Conservation (phyloP, 2,113 vertebrate genomes). For the Peromyscus californicus region DNA sequence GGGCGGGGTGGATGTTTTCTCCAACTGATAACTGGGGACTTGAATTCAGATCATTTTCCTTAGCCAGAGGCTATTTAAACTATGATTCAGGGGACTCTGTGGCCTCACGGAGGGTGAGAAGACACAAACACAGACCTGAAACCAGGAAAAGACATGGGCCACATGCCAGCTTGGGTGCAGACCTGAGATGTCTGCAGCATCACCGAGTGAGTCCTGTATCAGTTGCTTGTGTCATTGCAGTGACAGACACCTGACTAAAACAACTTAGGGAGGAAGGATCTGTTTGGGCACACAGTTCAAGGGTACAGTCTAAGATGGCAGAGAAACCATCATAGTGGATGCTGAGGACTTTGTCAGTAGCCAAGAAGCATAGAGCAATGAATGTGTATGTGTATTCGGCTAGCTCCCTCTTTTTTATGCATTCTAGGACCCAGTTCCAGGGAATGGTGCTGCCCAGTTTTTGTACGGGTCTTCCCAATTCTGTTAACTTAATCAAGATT, state of each 20-base stretch:
- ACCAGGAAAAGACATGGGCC: slow-evolving; percentile 15
- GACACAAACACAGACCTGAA: neutral
- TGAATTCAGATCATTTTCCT: neutral
- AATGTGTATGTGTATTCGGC: neutral
- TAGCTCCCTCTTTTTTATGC: neutral
- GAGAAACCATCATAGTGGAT: neutral
- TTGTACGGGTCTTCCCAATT: too few species aligned
- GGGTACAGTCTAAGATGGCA: neutral
- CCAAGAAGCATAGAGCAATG: neutral
- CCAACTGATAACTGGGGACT: neutral
- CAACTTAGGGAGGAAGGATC: neutral
- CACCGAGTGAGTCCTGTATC: neutral
- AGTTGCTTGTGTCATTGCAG: neutral
- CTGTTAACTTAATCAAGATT: neutral
- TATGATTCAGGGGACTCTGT: neutral
- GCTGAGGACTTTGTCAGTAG: neutral
- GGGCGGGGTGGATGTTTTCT: neutral
- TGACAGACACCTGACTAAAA: neutral
- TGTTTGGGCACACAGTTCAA: neutral
- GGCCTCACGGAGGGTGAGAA: neutral
- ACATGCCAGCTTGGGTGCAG: neutral
- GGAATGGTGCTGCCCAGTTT: neutral
- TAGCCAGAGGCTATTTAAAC: neutral
- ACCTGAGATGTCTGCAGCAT: neutral
- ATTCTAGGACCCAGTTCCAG: neutral